A percentile compares a stretch with the other conserved stretches of the same genome.
These are phyloP conservation scores for Pithys albifrons DNA, from an alignment of 2,113 vertebrate genomes.

Conservation along the genomic window DNA sequence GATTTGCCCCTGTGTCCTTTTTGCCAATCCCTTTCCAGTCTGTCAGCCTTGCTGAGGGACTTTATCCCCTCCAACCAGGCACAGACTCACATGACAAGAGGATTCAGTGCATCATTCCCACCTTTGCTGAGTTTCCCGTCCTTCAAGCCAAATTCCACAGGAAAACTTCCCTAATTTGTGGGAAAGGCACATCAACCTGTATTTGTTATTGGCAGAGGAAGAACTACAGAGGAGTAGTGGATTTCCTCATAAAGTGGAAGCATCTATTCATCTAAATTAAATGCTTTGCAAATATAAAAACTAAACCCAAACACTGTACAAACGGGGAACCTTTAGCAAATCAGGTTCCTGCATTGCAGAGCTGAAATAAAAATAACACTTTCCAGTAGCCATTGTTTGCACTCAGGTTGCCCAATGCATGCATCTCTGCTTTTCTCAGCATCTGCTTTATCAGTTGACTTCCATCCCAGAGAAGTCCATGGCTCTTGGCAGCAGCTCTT, in stretches of 20 bases:
- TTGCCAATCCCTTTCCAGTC: neutral
- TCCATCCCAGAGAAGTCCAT: neutral
- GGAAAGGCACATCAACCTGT: neutral
- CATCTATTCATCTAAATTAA: neutral
- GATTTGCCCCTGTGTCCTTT: neutral
- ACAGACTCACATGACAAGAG: neutral
- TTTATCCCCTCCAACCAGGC: neutral
- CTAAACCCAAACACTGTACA: neutral
- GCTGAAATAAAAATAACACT: slow-evolving; percentile 25
- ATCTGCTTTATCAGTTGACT: slow-evolving; percentile 48
- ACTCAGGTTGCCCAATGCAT: slow-evolving; percentile 2
- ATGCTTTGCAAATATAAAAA: neutral
- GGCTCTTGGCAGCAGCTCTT: slow-evolving; percentile 46
- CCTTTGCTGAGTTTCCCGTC: accelerated
- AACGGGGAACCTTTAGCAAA: neutral
- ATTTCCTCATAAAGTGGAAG: neutral
- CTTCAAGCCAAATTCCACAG: neutral
- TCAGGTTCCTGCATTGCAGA: neutral
- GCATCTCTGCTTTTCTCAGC: slow-evolving; percentile 25
- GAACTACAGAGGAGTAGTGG: neutral
- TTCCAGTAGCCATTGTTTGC: slow-evolving; percentile 26
- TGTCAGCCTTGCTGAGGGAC: neutral
- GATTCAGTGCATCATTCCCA: neutral
- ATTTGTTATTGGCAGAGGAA: neutral
- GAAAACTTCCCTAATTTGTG: neutral